A percentile compares a stretch with the other conserved stretches of the same genome.
Evolutionary conservation across 1,140 invertebrate species (phyloP).

Genomic region (Cryptotermes secundus): DNA sequence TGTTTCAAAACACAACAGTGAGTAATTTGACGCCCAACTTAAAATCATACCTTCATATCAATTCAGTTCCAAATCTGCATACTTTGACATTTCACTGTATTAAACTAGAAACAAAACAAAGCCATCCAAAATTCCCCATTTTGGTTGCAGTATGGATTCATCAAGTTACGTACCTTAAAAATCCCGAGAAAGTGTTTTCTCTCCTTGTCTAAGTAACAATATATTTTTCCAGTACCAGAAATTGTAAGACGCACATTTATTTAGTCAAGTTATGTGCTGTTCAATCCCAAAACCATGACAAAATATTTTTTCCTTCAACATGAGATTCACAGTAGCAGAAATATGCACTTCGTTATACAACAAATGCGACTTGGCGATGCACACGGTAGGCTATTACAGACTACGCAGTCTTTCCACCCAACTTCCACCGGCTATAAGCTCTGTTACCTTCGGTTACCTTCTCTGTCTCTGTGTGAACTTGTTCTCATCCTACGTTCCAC

Average conservation of each 20-base stretch:
- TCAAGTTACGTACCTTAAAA: neutral
- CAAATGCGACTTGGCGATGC: neutral
- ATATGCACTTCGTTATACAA: neutral
- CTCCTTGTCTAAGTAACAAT: neutral
- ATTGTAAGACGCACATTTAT: neutral
- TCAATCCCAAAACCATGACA: neutral
- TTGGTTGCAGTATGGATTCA: neutral
- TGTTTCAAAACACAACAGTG: too few relatives aligned
- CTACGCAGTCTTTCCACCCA: neutral
- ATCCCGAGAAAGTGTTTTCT: neutral
- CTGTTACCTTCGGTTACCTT: too few relatives aligned
- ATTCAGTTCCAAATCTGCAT: too few relatives aligned
- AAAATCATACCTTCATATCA: too few relatives aligned
- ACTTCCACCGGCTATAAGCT: neutral
- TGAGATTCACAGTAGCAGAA: neutral
- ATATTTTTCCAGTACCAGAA: neutral
- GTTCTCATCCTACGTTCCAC: neutral
- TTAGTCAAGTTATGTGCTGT: neutral
- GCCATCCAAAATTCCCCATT: neutral
- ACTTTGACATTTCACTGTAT: neutral
- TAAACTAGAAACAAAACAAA: neutral
- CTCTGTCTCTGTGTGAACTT: neutral
- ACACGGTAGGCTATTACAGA: neutral
- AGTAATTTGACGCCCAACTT: too few relatives aligned
- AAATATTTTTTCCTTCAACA: neutral